Percentiles rank a stretch among this genome's conserved stretches.
Conservation (phyloP, 2,888 invertebrate species). For the Plusia festucae region DNA sequence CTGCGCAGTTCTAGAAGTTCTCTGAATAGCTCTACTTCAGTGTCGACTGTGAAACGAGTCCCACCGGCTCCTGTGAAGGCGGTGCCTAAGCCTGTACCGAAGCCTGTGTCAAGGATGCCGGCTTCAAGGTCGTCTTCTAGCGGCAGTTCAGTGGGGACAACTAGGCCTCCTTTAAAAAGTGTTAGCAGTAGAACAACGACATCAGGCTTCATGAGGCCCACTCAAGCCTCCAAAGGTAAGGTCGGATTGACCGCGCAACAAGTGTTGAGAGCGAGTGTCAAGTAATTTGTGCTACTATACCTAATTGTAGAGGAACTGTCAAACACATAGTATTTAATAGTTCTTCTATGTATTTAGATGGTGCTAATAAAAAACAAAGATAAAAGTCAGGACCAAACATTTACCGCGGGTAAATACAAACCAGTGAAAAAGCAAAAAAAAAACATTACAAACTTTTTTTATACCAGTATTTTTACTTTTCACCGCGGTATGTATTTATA, state of each 20-base stretch:
- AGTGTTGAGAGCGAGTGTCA: conserved; percentile 74
- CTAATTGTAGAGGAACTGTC: conserved; percentile 36
- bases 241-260: conserved; percentile 74
- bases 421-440: conserved; percentile 39
- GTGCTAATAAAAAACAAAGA: conserved; percentile 54
- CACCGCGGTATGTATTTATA: conserved; percentile 42
- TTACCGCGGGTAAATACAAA: conserved; percentile 37
- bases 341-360: conserved; percentile 39
- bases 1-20: conserved; percentile 95
- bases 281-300: conserved; percentile 62
- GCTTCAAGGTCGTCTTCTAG: conserved; percentile 86
- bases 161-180: conserved; percentile 81
- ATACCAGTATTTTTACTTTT: conserved; percentile 23
- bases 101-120: conserved; percentile 77
- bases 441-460: conserved; percentile 12
- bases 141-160: conserved; percentile 86
- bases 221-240: conserved; percentile 95
- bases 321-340: conserved; percentile 39
- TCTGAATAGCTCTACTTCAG: conserved; percentile 94
- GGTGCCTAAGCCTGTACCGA: conserved; percentile 85
- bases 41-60: conserved; percentile 93
- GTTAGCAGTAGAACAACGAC: conserved; percentile 69
- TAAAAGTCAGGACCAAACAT: conserved; percentile 45
- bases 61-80: conserved; percentile 84
- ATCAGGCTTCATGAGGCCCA: conserved; percentile 95